phyloP scores from a whole-genome alignment of 2,888 invertebrate genomes.

The Lasioglossum calceatum region DNA sequence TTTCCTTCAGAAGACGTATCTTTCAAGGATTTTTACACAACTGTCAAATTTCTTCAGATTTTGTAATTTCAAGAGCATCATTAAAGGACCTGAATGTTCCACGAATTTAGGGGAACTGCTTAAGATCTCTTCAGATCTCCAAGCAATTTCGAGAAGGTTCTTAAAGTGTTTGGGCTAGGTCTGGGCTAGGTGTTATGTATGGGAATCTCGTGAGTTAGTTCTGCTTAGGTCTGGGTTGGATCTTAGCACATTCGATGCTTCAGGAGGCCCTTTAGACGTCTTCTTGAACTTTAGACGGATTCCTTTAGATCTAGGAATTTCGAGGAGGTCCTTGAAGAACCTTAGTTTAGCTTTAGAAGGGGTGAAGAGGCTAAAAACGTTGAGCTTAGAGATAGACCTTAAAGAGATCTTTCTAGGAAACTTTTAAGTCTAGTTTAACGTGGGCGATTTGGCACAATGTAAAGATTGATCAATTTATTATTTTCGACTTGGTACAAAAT shows the following conservation, averaged over 20 bases:
- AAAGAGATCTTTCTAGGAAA: not conserved
- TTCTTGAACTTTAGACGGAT: not conserved
- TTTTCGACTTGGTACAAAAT: too few relatives aligned
- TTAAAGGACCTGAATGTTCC: not conserved
- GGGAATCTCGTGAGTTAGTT: not conserved
- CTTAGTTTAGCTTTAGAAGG: not conserved
- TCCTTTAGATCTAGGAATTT: not conserved
- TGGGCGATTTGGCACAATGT: too few relatives aligned
- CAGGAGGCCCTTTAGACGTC: not conserved
- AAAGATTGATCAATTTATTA: too few relatives aligned
- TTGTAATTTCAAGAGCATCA: not conserved
- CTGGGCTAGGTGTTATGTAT: not conserved
- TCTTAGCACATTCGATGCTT: not conserved
- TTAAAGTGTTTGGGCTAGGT: not conserved
- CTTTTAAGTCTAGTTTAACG: too few relatives aligned
- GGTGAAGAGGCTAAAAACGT: not conserved
- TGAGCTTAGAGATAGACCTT: not conserved
- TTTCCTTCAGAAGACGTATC: not conserved
- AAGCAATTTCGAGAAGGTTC: not conserved
- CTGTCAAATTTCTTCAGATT: not conserved
- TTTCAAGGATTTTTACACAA: not conserved
- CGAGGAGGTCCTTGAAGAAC: not conserved
- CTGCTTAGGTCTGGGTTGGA: not conserved
- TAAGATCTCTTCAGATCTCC: not conserved
- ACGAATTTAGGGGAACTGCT: not conserved